Percentiles rank a stretch among this genome's conserved stretches.
phyloP scores from a whole-genome alignment of 2,888 invertebrate species.

The Catonia carolina region DNA sequence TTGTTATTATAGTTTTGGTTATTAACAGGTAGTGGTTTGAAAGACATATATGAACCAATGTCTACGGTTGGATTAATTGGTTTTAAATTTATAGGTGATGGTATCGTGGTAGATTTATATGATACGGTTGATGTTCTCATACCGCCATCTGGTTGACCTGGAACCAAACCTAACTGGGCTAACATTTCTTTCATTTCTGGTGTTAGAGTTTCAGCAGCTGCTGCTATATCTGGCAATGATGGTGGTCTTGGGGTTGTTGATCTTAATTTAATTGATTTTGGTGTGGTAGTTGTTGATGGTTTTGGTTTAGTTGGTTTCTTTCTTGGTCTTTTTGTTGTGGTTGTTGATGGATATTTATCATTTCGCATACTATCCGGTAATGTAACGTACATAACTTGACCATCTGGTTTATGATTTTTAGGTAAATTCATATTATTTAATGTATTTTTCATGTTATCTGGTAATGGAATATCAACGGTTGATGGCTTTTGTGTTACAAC shows the following conservation, averaged over 20 bases:
- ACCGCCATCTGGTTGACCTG: conserved; percentile 21
- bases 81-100: conserved; percentile 18
- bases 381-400: conserved; percentile 19
- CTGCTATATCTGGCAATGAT: conserved; percentile 27
- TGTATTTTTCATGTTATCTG: conserved; percentile 16
- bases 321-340: conserved; percentile 1
- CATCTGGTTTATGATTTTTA: conserved; percentile 17
- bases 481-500: neutral
- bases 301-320: conserved; percentile 1
- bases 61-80: conserved; percentile 36
- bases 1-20: conserved; percentile 10
- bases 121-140: neutral
- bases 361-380: conserved; percentile 1
- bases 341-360: neutral
- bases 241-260: conserved; percentile 9
- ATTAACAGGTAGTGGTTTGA: conserved; percentile 43
- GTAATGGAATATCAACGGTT: conserved; percentile 6
- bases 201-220: conserved; percentile 34
- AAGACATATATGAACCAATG: conserved; percentile 42
- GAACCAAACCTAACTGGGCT: conserved; percentile 44
- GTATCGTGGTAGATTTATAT: conserved; percentile 8
- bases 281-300: conserved; percentile 5
- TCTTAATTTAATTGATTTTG: neutral
- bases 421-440: neutral
- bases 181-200: conserved; percentile 43